Conservation (phyloP, 2,888 invertebrate species). For the Perizoma flavofasciatum region DNA sequence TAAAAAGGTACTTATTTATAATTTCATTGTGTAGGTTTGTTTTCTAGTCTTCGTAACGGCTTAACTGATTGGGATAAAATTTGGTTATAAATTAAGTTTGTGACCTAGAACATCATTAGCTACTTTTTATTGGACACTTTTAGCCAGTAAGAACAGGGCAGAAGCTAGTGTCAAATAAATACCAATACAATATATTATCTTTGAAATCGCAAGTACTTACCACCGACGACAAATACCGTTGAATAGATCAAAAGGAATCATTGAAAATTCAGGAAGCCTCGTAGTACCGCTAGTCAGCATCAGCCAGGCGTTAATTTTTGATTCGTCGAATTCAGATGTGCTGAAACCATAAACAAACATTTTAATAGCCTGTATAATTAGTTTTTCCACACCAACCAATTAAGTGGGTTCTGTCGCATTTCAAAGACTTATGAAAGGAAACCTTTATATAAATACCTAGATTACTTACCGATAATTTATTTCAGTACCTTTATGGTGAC, state of each 20-base stretch:
- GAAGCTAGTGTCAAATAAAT: too few relatives aligned
- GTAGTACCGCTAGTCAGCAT: constrained; percentile 63
- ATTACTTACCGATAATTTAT: constrained; percentile 47
- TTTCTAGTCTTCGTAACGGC: too few relatives aligned
- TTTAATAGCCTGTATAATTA: background rate
- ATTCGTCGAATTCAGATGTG: constrained; percentile 52
- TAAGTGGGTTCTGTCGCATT: background rate
- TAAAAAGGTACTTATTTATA: too few relatives aligned
- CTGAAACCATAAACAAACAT: constrained; percentile 41
- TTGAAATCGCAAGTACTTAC: constrained; percentile 37
- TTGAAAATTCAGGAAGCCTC: constrained; percentile 54
- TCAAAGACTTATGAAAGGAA: background rate
- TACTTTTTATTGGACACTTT: too few relatives aligned
- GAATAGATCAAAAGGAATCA: constrained; percentile 49
- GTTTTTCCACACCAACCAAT: background rate
- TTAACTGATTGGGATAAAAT: too few relatives aligned
- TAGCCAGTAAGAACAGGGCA: too few relatives aligned
- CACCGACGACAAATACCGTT: constrained; percentile 53
- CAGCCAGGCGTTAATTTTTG: constrained; percentile 51
- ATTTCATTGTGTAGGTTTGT: too few relatives aligned
- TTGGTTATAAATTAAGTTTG: too few relatives aligned
- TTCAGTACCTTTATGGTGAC: constrained; percentile 49
- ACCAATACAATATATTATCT: too few relatives aligned
- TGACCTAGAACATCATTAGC: too few relatives aligned
- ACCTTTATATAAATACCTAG: constrained; percentile 1